Evolutionary conservation across 2,888 invertebrate species (phyloP), one percentile per base, ranked within the genome.

Genomic region (Nomada lathburiana): DNA sequence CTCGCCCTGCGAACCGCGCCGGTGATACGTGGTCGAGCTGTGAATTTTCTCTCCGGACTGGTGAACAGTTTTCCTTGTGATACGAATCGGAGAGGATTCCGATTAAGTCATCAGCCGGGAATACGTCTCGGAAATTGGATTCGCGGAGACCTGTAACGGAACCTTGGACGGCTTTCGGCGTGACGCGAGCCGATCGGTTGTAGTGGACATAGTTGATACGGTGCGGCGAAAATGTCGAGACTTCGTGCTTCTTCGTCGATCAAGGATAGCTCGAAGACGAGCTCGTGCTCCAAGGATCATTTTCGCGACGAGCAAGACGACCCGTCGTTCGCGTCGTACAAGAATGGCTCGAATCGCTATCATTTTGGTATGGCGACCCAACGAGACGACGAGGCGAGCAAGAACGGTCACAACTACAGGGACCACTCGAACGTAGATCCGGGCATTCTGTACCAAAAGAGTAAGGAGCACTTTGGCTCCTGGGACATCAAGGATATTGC

Each of bases 151-250:
- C 67, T 76, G 64, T 77, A 59, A 57, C 62, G 73, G 57, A 59
- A 18, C 44, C 26, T 59, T 42, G 77, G 60, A 47, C 23, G 65
- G 59, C 60, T 77, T 60, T 13, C 59, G 20, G 20, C 76, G 77
- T 23, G 52, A 59, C 53, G 62, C 47, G 42, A n/a, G 53, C 23
- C 9, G 55, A 47, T 47, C 65, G 29, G 70, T 59, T 20, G 36
- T 59, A 62, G 47, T 53, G 62, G 20, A 47, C 44, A 44, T 13
- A 36, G 4, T 52, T 13, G n/a, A 86, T 84, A 81, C 83, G 88
- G 79, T 87, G 86, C 59, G 36, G 84, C 73, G 36, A 92, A 84
- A 72, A 92, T 93, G 93, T 91, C 93, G 53, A 92, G 91, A 55
- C 87, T 92, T 52, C 91, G 92, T 69, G 90, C 89, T 36, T 83